Conservation (phyloP, 2,797 vertebrate species). For the Odontamblyopus lacepedii region DNA sequence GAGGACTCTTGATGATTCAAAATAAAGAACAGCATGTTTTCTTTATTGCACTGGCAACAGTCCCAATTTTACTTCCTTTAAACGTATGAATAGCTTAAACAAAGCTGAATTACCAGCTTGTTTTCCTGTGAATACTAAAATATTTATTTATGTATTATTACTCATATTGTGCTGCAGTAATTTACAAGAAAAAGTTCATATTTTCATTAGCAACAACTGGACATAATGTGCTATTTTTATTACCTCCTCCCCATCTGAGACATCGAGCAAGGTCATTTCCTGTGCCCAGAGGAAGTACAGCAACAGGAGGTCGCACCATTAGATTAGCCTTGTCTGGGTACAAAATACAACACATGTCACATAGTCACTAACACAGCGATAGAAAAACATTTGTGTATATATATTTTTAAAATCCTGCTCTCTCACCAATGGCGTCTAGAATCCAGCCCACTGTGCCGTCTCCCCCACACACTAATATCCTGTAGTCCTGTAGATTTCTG, state of each 20-base stretch:
- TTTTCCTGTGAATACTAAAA: not conserved
- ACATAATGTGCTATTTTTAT: constrained; percentile 33
- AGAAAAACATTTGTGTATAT: not conserved
- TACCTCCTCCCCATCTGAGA: constrained; percentile 94
- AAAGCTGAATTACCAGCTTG: not conserved
- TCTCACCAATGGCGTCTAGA: constrained; percentile 89
- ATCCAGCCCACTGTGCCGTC: constrained; percentile 97
- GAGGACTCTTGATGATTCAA: not conserved
- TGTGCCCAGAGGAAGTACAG: constrained; percentile 91
- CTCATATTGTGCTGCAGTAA: not conserved
- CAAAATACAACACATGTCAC: constrained; percentile 9
- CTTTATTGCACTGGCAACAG: not conserved
- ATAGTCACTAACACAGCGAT: not conserved
- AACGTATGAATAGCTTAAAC: not conserved
- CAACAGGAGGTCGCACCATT: constrained; percentile 83
- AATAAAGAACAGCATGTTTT: not conserved
- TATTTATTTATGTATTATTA: not conserved
- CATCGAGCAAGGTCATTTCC: constrained; percentile 95
- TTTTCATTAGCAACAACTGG: not conserved
- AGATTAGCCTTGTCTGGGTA: constrained; percentile 85
- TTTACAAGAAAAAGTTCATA: not conserved
- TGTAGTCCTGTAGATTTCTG: constrained; percentile 81
- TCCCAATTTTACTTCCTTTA: not conserved
- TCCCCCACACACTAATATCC: constrained; percentile 91
- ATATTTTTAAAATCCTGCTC: not conserved